Percentiles rank a stretch among this genome's conserved stretches.
Evolutionary conservation across 92 coral and sea anemone genomes (phyloP).

Genomic region (Galaxea fascicularis): DNA sequence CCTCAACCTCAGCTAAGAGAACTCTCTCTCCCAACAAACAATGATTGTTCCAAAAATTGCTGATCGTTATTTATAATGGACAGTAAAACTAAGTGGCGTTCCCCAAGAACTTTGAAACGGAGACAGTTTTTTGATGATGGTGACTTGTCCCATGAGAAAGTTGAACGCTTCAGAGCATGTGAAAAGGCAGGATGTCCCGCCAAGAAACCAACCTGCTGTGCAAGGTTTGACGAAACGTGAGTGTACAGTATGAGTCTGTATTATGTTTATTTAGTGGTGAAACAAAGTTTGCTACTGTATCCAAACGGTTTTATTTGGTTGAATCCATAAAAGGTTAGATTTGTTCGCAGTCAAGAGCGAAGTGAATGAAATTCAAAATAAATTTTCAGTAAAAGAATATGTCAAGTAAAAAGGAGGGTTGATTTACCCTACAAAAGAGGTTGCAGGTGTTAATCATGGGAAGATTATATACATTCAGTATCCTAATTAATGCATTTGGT

Average conservation of each 20-base stretch:
- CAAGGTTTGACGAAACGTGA: constrained; percentile 89
- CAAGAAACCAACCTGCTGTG: constrained; percentile 85
- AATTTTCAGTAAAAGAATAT: too few species aligned
- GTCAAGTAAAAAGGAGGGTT: too few species aligned
- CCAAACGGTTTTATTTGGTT: too few species aligned
- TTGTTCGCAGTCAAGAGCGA: too few species aligned
- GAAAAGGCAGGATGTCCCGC: constrained; percentile 95
- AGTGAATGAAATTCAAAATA: too few species aligned
- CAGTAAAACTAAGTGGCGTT: constrained; percentile 17
- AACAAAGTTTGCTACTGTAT: too few species aligned
- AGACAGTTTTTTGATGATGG: constrained; percentile 44
- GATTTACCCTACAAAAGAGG: too few species aligned
- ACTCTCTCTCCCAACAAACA: background rate
- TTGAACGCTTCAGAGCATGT: constrained; percentile 74
- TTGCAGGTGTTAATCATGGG: too few species aligned
- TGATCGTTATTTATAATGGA: constrained; percentile 6
- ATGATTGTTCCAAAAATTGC: background rate
- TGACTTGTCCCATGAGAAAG: constrained; percentile 11
- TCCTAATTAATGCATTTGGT: too few species aligned
- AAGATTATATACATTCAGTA: too few species aligned
- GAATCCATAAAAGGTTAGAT: too few species aligned
- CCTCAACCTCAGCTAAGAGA: background rate
- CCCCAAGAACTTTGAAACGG: constrained; percentile 35
- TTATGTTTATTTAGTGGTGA: too few species aligned
- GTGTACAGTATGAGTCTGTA: background rate